Base-by-base conservation (phyloP, 2,888 invertebrate genomes). In the Drosophila paracracens region DNA sequence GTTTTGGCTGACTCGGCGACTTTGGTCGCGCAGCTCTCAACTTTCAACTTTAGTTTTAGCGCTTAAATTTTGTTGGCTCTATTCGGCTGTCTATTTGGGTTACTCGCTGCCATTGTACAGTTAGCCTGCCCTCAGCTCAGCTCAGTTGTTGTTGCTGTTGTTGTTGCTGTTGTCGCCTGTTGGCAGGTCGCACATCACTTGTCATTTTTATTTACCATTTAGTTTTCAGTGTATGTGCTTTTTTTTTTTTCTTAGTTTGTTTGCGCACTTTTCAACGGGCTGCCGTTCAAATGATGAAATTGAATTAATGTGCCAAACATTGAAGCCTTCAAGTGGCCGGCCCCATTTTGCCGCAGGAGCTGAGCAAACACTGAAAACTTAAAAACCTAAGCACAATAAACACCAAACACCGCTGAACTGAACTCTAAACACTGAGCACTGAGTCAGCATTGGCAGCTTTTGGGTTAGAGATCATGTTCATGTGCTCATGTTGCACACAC, bases 31-130 rank as follows among this genome's bases (percentile, higher is more conserved):
- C 65, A 65, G 66, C 83, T 82, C 68, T 85, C 90, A 86, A 85
- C 90, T 85, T 86, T 86, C 85, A 90, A 90, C 85, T 86, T 88
- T 85, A 75, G 73, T 72, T 83, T 70, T 66, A 71, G 61, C 71
- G 63, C 63, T 60, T 54, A 35, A 33, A 63, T 56, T 67, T 61
- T 71, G 76, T 64, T 83, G 76, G 80, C 76, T 82, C 57, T 71
- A 79, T 68, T 72, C 57, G 66, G 60, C 65, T 80, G 70, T 68
- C 72, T 85, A 80, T 79, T 82, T 84, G 85, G 88, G 82, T 80
- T 89, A 82, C 70, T 79, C 63, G 68, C 46, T 74, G 74, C 63
- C 66, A 64, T 66, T 64, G 67, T 75, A 89, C 85, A 85, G 89
- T 85, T 85, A 88, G 83, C 52, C 58, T 38, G 57, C 68, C 62